Conservation (phyloP, 2,797 vertebrate genomes). For the Florisuga fusca region DNA sequence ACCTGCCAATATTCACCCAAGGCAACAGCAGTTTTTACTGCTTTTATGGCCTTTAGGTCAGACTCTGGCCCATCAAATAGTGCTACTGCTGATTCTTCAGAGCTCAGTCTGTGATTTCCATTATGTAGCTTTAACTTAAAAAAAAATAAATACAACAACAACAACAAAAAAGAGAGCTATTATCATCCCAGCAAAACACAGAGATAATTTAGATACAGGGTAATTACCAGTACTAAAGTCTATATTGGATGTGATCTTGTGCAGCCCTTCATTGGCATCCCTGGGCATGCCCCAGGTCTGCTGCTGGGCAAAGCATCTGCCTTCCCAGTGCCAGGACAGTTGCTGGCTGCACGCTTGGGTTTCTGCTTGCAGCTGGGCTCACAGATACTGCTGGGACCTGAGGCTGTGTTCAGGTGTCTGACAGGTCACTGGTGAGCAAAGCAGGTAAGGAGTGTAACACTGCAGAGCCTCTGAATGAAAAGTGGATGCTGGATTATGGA, state of each 20-base stretch:
- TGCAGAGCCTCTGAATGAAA: neutral
- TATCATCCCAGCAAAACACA: neutral
- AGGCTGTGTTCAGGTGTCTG: neutral
- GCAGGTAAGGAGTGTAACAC: neutral
- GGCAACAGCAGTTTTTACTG: neutral
- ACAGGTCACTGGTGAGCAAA: neutral
- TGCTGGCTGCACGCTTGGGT: neutral
- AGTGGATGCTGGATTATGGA: neutral
- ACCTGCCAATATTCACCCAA: neutral
- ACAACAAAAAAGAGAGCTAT: no score
- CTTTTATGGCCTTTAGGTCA: neutral
- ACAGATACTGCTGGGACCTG: neutral
- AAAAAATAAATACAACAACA: neutral
- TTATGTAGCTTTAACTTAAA: neutral
- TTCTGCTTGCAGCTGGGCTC: neutral
- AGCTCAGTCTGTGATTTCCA: neutral
- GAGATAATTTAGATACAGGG: neutral
- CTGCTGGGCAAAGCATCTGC: rapidly evolving
- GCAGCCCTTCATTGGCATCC: rapidly evolving
- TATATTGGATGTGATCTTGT: neutral
- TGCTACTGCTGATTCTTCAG: neutral
- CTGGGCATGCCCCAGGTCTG: neutral
- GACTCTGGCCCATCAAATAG: neutral
- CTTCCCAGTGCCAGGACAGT: neutral
- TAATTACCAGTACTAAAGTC: neutral